Percentiles rank a stretch among this genome's conserved stretches.
phyloP scores from a whole-genome alignment of 2,888 invertebrate species.

The Drosophila melanosoma region DNA sequence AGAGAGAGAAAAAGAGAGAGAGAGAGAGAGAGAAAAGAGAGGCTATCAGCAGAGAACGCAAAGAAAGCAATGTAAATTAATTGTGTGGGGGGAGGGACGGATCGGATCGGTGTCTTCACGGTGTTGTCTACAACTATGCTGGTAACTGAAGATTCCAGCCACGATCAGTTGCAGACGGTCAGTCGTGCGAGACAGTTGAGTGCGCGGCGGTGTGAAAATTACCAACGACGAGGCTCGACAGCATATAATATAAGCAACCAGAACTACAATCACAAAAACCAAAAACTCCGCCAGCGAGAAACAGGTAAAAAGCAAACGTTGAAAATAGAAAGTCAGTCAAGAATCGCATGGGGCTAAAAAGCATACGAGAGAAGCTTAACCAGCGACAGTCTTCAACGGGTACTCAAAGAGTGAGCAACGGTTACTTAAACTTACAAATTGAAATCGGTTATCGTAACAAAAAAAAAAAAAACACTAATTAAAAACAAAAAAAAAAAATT shows the following conservation, averaged over 20 bases:
- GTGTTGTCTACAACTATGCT: slow-evolving; percentile 73
- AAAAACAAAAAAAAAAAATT: slow-evolving; percentile 28
- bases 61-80: slow-evolving; percentile 71
- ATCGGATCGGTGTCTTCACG: slow-evolving; percentile 19
- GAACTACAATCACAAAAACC: slow-evolving; percentile 54
- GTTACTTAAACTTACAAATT: slow-evolving; percentile 31
- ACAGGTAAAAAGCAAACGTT: slow-evolving; percentile 64
- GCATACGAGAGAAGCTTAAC: slow-evolving; percentile 78
- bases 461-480: slow-evolving; percentile 6
- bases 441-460: slow-evolving; percentile 49
- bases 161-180: slow-evolving; percentile 83
- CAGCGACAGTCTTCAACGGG: slow-evolving; percentile 81
- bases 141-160: slow-evolving; percentile 79
- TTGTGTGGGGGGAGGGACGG: slow-evolving; percentile 17
- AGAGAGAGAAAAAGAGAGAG: background rate
- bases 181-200: slow-evolving; percentile 83
- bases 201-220: slow-evolving; percentile 78
- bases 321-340: slow-evolving; percentile 71
- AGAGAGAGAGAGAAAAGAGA: slow-evolving; percentile 4
- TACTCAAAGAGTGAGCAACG: slow-evolving; percentile 71
- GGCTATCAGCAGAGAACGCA: slow-evolving; percentile 41
- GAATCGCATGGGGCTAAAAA: slow-evolving; percentile 76
- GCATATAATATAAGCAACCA: slow-evolving; percentile 53
- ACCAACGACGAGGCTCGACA: slow-evolving; percentile 63
- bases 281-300: slow-evolving; percentile 69